Percentiles rank a stretch among this genome's conserved stretches.
Conservation (phyloP, 1,140 invertebrate genomes). For the Drosophila suzukii region DNA sequence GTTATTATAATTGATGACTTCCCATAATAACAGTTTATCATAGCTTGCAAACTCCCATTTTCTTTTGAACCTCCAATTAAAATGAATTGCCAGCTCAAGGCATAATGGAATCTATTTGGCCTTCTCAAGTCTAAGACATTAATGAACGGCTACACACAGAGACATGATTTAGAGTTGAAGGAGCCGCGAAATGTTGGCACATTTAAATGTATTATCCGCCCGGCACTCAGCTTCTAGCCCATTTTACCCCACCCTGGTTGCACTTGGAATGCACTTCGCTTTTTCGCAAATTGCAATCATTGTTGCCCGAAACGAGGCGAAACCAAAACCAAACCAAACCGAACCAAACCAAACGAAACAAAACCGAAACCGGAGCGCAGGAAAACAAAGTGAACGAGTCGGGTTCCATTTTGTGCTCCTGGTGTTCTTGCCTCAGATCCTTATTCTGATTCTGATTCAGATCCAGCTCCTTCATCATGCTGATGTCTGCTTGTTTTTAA, state of each 20-base stretch:
- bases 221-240: constrained; percentile 6
- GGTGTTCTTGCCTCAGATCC: constrained; percentile 10
- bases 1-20: no score
- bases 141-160: neutral
- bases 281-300: constrained; percentile 76
- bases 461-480: constrained; percentile 45
- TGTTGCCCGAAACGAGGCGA: constrained; percentile 48
- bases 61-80: neutral
- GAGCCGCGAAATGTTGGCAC: constrained; percentile 58
- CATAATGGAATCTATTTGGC: neutral
- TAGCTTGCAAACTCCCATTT: neutral
- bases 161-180: constrained; percentile 30
- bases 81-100: neutral
- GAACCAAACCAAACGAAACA: constrained; percentile 20
- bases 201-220: constrained; percentile 68
- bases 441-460: constrained; percentile 15
- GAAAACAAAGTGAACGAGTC: constrained; percentile 40
- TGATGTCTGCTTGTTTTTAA: constrained; percentile 68
- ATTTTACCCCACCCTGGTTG: constrained; percentile 6
- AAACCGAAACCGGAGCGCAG: constrained; percentile 40
- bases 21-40: no score
- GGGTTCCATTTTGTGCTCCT: constrained; percentile 34
- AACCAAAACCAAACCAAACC: constrained; percentile 23
- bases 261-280: constrained; percentile 71
- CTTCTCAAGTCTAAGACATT: constrained; percentile 3